Conservation (phyloP, 2,113 vertebrate species). For the Nymphicus hollandicus region DNA sequence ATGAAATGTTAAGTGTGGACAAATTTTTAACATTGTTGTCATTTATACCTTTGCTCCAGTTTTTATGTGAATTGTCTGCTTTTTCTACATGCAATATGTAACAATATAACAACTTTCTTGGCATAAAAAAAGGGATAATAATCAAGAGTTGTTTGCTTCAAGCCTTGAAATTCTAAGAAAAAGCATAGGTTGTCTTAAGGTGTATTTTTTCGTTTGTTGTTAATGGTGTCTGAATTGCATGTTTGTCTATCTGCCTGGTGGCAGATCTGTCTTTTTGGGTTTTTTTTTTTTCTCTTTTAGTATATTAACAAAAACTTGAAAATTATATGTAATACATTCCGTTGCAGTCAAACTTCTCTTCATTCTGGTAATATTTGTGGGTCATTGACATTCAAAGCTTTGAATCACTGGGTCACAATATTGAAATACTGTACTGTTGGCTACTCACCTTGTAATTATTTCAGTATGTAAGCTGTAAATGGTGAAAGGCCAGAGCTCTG, state of each 20-base stretch:
- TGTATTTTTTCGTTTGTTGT: not conserved
- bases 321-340: not conserved
- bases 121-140: not conserved
- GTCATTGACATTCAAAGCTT: not conserved
- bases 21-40: not conserved
- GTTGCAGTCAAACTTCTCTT: not conserved
- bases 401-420: not conserved
- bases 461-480: not conserved
- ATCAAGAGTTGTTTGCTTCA: not conserved
- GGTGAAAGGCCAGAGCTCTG: not conserved
- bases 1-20: not conserved
- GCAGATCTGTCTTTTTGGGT: not conserved
- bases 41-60: not conserved
- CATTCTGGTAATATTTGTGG: not conserved
- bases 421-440: not conserved
- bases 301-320: not conserved
- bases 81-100: not conserved
- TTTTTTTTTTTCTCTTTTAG: not conserved
- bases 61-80: not conserved
- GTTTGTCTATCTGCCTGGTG: not conserved
- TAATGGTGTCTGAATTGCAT: not conserved
- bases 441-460: not conserved
- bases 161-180: not conserved
- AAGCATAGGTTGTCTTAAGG: not conserved
- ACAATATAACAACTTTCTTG: not conserved